Conservation (phyloP, 1,140 invertebrate species). For the Mylabris phalerata region DNA sequence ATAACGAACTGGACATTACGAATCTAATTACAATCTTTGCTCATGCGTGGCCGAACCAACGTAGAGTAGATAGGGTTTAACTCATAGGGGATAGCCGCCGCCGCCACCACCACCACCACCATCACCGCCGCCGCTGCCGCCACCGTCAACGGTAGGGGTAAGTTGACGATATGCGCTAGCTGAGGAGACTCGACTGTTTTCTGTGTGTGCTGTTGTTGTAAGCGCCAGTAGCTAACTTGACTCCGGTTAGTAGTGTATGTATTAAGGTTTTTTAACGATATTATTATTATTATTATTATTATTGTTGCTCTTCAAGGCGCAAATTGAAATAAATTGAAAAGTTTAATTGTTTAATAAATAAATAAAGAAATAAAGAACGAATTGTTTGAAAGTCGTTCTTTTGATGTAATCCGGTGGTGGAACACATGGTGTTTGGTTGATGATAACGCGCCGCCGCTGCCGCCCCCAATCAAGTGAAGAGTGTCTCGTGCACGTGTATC, state of each 20-base stretch:
- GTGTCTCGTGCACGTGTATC: too few species aligned
- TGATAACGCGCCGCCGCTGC: too few species aligned
- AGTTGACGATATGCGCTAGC: conserved; percentile 22
- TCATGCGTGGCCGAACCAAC: conserved; percentile 38
- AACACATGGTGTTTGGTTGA: too few species aligned
- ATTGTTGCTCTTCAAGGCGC: too few species aligned
- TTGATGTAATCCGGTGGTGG: too few species aligned
- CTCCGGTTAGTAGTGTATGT: conserved; percentile 3
- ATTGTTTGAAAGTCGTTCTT: too few species aligned
- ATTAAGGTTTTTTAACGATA: too few species aligned
- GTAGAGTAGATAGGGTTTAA: conserved; percentile 21
- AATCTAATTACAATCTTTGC: conserved; percentile 45
- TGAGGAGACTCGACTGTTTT: conserved; percentile 25
- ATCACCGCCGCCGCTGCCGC: not conserved
- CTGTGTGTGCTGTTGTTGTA: not conserved
- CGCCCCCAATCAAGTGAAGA: too few species aligned
- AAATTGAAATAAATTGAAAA: too few species aligned
- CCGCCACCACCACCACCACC: conserved; percentile 4
- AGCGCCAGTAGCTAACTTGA: conserved; percentile 28
- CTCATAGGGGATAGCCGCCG: conserved; percentile 24
- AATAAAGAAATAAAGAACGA: too few species aligned
- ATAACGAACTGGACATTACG: conserved; percentile 44
- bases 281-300: too few species aligned
- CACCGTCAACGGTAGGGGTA: conserved; percentile 29
- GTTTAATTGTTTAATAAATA: too few species aligned